Conservation (phyloP, 2,113 vertebrate genomes). For the Apodemus sylvaticus region DNA sequence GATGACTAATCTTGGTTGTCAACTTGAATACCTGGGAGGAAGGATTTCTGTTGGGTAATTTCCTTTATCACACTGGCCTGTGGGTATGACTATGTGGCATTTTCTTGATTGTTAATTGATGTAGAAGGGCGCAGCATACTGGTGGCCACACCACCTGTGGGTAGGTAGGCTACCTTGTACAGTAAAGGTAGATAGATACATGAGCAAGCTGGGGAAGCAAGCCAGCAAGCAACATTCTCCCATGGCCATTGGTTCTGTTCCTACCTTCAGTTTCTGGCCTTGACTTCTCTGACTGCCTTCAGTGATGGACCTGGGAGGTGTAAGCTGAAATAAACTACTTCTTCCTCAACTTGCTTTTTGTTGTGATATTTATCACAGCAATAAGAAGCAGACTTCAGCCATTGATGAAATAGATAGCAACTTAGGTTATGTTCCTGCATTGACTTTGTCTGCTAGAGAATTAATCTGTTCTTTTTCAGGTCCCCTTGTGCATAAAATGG, state of each 20-base stretch:
- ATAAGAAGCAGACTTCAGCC: not conserved
- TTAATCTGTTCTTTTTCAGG: not conserved
- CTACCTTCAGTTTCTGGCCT: not conserved
- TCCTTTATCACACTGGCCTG: not conserved
- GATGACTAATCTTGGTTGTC: not conserved
- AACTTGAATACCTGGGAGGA: not conserved
- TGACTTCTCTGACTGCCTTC: not conserved
- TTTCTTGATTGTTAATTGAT: not conserved
- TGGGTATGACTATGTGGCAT: not conserved
- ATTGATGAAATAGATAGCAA: slow-evolving; percentile 6
- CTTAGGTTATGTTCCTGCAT: not conserved
- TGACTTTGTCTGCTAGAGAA: not conserved
- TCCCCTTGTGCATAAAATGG: slow-evolving; percentile 9
- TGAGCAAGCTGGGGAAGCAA: not conserved
- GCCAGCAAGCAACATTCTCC: not conserved
- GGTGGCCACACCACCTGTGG: not conserved
- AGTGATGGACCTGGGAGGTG: not conserved
- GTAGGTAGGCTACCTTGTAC: not conserved
- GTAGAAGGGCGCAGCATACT: not conserved
- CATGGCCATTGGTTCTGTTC: not conserved
- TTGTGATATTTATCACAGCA: not conserved
- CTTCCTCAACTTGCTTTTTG: not conserved
- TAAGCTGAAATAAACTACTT: not conserved
- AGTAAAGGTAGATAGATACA: not conserved
- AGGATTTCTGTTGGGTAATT: not conserved